Conservation (phyloP, 1,140 invertebrate species). For the Chionoecetes opilio region DNA sequence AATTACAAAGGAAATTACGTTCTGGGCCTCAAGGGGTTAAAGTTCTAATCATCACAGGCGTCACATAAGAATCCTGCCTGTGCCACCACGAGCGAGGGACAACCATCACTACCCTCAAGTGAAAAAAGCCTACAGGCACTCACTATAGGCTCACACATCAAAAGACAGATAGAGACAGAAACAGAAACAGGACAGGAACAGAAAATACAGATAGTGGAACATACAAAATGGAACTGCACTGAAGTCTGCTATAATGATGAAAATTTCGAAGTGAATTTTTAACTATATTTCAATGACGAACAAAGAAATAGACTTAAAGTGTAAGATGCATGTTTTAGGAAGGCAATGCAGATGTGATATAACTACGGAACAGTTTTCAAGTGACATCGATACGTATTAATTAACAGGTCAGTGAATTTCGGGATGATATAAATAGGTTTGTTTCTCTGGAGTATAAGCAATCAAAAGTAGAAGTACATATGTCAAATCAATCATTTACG, state of each 20-base stretch:
- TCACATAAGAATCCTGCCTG: no score
- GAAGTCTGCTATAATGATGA: not conserved
- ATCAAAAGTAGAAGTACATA: not conserved
- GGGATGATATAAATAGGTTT: not conserved
- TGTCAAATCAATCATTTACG: not conserved
- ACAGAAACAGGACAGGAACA: no score
- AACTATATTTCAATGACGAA: not conserved
- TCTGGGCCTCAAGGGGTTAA: no score
- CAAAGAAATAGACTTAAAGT: not conserved
- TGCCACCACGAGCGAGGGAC: no score
- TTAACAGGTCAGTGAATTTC: not conserved
- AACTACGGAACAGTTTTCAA: not conserved
- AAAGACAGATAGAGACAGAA: no score
- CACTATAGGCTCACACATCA: no score
- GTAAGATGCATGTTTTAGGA: not conserved
- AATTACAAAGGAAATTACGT: no score
- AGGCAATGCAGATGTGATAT: not conserved
- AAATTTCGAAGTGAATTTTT: no score
- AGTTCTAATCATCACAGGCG: no score
- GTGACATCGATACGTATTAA: not conserved
- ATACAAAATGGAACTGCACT: not conserved
- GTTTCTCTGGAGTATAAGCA: not conserved
- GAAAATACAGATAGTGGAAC: no score
- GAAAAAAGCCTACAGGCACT: no score
- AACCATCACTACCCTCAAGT: no score